These are phyloP conservation scores for Atrichornis clamosus DNA, from an alignment of 2,113 vertebrate genomes.

Conservation along the genomic window DNA sequence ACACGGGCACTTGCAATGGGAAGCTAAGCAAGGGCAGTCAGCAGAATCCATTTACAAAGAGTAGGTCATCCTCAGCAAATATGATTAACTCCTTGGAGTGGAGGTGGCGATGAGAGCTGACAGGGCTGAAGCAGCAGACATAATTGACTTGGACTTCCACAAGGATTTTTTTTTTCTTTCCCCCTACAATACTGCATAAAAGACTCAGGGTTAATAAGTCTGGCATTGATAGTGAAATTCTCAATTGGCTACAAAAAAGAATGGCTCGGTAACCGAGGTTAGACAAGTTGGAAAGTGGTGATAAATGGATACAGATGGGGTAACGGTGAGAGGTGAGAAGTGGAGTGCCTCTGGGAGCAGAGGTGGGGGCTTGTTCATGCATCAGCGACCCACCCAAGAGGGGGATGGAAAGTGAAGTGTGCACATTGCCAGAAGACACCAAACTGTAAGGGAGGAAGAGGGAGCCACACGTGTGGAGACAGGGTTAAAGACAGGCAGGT, in stretches of 20 bases:
- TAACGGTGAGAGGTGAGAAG: constrained; percentile 44
- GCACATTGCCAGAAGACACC: not conserved
- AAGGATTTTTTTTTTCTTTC: not conserved
- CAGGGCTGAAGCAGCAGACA: constrained; percentile 56
- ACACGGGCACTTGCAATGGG: not conserved
- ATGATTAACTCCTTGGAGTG: constrained; percentile 68
- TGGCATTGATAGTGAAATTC: constrained; percentile 63
- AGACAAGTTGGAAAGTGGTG: constrained; percentile 65
- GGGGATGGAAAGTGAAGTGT: not conserved
- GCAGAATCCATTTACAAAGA: constrained; percentile 44
- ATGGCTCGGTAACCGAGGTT: constrained; percentile 39
- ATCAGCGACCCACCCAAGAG: not conserved
- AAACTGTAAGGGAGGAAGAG: not conserved
- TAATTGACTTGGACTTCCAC: constrained; percentile 63
- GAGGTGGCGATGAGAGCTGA: constrained; percentile 63
- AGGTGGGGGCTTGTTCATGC: constrained; percentile 23
- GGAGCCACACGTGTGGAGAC: not conserved
- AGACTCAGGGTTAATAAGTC: constrained; percentile 44
- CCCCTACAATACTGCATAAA: not conserved
- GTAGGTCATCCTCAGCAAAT: constrained; percentile 65
- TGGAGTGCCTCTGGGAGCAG: constrained; percentile 9
- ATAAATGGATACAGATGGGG: constrained; percentile 66
- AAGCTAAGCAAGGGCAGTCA: constrained; percentile 34
- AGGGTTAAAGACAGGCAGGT: not conserved
- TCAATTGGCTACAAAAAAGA: constrained; percentile 54